These are phyloP conservation scores for Meliscaeva auricollis DNA, from an alignment of 2,888 invertebrate genomes.

Conservation along the genomic window DNA sequence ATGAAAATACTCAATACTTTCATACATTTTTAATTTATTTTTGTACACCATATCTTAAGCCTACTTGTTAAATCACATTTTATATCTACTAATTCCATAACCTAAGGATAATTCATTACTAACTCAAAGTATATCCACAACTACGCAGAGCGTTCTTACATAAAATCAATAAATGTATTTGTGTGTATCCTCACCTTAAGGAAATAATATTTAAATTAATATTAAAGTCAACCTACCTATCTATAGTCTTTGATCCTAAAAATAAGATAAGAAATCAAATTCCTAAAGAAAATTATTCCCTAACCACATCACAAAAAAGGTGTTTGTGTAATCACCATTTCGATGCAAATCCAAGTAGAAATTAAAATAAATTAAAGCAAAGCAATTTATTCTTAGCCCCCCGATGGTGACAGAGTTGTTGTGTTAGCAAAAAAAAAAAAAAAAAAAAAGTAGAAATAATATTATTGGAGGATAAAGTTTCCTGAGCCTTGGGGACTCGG, in stretches of 20 bases:
- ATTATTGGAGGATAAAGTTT: constrained; percentile 1
- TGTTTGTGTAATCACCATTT: constrained; percentile 15
- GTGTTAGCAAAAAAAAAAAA: neutral
- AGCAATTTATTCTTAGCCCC: constrained; percentile 10
- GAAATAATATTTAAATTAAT: too few species aligned
- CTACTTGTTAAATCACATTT: too few species aligned
- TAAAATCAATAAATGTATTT: too few species aligned
- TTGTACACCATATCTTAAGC: too few species aligned
- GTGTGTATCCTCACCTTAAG: too few species aligned
- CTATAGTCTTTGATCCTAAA: neutral
- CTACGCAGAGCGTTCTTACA: too few species aligned
- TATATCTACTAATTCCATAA: too few species aligned
- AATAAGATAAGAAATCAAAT: neutral
- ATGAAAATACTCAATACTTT: too few species aligned
- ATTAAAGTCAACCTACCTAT: too few species aligned
- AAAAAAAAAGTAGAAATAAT: neutral
- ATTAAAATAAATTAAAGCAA: constrained; percentile 60
- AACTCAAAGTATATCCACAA: too few species aligned
- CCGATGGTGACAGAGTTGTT: neutral
- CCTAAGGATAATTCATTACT: too few species aligned
- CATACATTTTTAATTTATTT: too few species aligned
- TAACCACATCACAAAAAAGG: neutral
- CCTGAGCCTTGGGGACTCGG: neutral
- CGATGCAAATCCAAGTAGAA: constrained; percentile 59
- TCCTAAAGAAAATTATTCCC: neutral